Evolutionary conservation across 2,113 vertebrate species (phyloP).

Genomic region (Notothenia coriiceps): DNA sequence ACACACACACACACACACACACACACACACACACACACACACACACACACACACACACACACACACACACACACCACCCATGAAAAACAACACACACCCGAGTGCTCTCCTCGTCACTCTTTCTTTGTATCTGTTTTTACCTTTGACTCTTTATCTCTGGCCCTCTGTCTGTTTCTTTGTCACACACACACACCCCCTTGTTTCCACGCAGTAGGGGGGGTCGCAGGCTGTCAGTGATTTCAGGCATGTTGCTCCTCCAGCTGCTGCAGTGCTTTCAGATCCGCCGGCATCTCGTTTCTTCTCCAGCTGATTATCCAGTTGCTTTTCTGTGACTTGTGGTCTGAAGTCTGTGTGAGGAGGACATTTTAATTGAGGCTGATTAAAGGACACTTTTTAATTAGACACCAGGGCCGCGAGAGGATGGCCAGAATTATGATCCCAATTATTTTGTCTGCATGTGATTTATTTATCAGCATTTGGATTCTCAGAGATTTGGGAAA

Average conservation of each 20-base stretch:
- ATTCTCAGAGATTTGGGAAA: background rate
- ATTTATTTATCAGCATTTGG: background rate
- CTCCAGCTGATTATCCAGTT: background rate
- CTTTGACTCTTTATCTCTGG: constrained; percentile 55
- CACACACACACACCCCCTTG: background rate
- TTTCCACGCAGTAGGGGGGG: constrained; percentile 2
- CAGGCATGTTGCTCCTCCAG: constrained; percentile 31
- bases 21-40: background rate
- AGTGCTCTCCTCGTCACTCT: constrained; percentile 8
- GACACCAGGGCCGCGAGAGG: background rate
- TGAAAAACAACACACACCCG: background rate
- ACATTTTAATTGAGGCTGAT: constrained; percentile 47
- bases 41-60: constrained; percentile 1
- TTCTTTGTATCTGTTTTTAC: constrained; percentile 46
- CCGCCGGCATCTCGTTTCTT: constrained; percentile 23
- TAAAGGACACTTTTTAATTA: constrained; percentile 52
- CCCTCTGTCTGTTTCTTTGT: constrained; percentile 6
- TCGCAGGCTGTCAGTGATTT: constrained; percentile 36
- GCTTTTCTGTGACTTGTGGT: constrained; percentile 18
- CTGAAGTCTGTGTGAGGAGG: constrained; percentile 15
- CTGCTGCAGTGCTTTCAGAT: constrained; percentile 24
- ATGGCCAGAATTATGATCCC: constrained; percentile 22
- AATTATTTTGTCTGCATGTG: constrained; percentile 34
- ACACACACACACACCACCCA: constrained; percentile 31
- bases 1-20: background rate